Conservation (phyloP, 2,888 invertebrate genomes). For the Pseudanteris insignis region DNA sequence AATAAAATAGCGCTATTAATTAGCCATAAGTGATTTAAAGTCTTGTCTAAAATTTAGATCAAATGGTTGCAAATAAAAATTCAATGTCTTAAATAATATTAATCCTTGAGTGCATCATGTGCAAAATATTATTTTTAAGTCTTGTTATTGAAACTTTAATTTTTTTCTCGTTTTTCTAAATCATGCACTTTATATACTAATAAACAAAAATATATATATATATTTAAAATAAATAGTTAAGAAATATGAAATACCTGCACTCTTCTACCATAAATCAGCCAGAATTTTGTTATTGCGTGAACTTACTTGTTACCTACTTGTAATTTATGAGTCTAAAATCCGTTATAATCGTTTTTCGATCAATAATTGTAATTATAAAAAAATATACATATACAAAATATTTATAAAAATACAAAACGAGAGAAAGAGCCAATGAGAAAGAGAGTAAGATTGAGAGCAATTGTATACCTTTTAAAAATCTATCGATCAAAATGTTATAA, state of each 20-base stretch:
- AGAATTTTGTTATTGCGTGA: slow-evolving; percentile 45
- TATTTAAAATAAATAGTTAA: slow-evolving; percentile 8
- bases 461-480: too few species aligned
- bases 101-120: slow-evolving; percentile 19
- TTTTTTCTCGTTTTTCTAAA: slow-evolving; percentile 39
- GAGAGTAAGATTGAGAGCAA: too few species aligned
- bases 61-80: slow-evolving; percentile 39
- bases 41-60: slow-evolving; percentile 48
- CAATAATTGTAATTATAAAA: slow-evolving; percentile 40
- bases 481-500: slow-evolving; percentile 34
- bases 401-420: slow-evolving; percentile 17
- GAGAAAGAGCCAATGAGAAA: slow-evolving; percentile 1
- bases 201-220: slow-evolving; percentile 15
- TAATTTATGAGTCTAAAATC: slow-evolving; percentile 48
- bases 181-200: slow-evolving; percentile 26
- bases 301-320: slow-evolving; percentile 48
- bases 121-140: slow-evolving; percentile 41
- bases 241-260: slow-evolving; percentile 34
- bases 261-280: slow-evolving; percentile 40
- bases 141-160: slow-evolving; percentile 38
- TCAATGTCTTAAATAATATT: slow-evolving; percentile 31
- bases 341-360: slow-evolving; percentile 43
- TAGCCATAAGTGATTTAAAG: slow-evolving; percentile 56
- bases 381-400: slow-evolving; percentile 28
- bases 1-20: slow-evolving; percentile 51